Evolutionary conservation across 35 echinoderm and acorn worm species (phyloP).

Genomic region (Hemicentrotus pulcherrimus): DNA sequence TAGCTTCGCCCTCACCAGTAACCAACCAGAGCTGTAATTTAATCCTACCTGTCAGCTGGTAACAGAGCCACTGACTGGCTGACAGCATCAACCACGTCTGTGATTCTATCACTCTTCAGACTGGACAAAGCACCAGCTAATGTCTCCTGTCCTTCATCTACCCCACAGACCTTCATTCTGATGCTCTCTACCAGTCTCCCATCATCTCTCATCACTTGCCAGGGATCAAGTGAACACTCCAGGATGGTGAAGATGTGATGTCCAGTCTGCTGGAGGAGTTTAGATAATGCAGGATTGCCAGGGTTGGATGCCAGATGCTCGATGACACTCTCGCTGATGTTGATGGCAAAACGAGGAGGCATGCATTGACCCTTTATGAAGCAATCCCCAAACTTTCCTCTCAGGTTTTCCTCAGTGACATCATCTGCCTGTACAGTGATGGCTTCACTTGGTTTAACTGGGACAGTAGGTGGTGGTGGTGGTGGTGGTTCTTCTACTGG

Average conservation of each 20-base stretch:
- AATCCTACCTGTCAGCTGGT: conserved; percentile 23
- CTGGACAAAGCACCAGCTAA: background rate
- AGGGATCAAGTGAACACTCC: conserved; percentile 23
- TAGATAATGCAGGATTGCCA: conserved; percentile 9
- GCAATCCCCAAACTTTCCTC: conserved; percentile 41
- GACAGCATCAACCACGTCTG: background rate
- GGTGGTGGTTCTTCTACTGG: background rate
- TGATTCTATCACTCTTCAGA: background rate
- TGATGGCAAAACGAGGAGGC: conserved; percentile 53
- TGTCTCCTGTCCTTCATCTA: background rate
- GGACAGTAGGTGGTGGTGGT: background rate
- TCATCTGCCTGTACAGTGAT: background rate
- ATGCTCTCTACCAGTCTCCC: background rate
- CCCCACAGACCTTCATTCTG: conserved; percentile 34
- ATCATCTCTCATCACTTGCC: background rate
- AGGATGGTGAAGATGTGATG: conserved; percentile 51
- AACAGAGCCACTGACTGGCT: background rate
- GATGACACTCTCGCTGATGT: conserved; percentile 45
- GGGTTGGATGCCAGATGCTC: conserved; percentile 23
- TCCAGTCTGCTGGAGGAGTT: conserved; percentile 34
- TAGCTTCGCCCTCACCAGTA: too few relatives aligned
- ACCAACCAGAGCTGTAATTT: background rate
- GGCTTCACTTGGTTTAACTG: background rate
- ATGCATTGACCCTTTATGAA: conserved; percentile 31
- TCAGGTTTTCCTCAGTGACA: background rate